Percentiles rank a stretch among this genome's conserved stretches.
These are phyloP conservation scores for Aphrophora alni DNA, from an alignment of 2,888 invertebrate species.

Conservation along the genomic window DNA sequence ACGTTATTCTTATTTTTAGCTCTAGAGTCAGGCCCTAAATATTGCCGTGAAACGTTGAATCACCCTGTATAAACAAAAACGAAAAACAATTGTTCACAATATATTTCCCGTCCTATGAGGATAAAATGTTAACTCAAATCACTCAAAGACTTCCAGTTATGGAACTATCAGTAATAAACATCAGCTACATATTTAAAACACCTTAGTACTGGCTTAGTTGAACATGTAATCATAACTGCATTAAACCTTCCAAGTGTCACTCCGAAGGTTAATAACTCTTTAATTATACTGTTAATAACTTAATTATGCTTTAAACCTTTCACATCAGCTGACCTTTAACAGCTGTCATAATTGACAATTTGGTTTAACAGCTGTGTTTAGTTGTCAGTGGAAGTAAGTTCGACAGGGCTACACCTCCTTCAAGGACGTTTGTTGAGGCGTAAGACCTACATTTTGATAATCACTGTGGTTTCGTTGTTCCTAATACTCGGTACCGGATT, in stretches of 20 bases:
- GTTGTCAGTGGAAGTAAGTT: not conserved
- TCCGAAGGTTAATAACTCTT: not conserved
- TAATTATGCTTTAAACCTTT: not conserved
- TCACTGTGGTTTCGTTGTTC: not conserved
- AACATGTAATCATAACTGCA: not conserved
- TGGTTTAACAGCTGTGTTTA: not conserved
- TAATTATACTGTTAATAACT: not conserved
- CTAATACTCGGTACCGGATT: no score
- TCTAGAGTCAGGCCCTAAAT: no score
- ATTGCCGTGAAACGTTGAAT: no score
- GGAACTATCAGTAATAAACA: no score
- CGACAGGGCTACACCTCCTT: not conserved
- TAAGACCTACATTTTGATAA: not conserved
- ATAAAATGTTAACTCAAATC: no score
- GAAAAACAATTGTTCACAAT: no score
- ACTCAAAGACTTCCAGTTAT: no score
- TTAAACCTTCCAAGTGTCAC: not conserved
- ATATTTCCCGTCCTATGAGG: no score
- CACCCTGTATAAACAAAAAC: no score
- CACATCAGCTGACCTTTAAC: not conserved
- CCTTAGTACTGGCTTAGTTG: no score
- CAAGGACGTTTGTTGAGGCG: not conserved
- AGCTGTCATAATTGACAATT: constrained; percentile 1
- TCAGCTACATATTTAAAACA: no score
- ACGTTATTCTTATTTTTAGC: no score